Percentiles rank a stretch among this genome's conserved stretches.
Conservation (phyloP, 2,888 invertebrate genomes). For the Aphrophora alni region DNA sequence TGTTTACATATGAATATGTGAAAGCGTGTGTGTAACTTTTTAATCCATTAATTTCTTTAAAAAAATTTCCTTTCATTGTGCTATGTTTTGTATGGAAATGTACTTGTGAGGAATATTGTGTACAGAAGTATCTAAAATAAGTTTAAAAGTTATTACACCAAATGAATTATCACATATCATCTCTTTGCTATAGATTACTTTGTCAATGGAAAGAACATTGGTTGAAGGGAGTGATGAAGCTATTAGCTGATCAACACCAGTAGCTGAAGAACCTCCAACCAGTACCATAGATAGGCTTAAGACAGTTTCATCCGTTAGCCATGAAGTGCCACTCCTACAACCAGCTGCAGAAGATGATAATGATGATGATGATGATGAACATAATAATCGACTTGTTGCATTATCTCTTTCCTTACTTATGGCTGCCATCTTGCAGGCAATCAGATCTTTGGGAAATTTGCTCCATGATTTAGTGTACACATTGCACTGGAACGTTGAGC, state of each 20-base stretch:
- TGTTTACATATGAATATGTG: too few species aligned
- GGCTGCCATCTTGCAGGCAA: constrained; percentile 67
- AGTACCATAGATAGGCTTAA: not conserved
- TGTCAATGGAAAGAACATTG: not conserved
- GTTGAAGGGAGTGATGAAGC: not conserved
- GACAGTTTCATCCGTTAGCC: not conserved
- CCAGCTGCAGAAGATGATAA: constrained; percentile 13
- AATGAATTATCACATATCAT: too few species aligned
- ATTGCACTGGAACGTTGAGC: constrained; percentile 44
- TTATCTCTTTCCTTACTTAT: constrained; percentile 66
- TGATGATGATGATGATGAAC: constrained; percentile 57
- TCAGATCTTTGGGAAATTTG: constrained; percentile 59
- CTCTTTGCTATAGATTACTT: not conserved
- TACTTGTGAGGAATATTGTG: too few species aligned
- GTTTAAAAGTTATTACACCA: too few species aligned
- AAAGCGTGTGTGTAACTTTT: too few species aligned
- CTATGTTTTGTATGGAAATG: too few species aligned
- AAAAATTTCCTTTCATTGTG: too few species aligned
- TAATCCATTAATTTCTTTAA: too few species aligned
- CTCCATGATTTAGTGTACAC: constrained; percentile 50
- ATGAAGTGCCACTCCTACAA: not conserved
- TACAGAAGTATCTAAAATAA: too few species aligned
- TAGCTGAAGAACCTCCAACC: not conserved
- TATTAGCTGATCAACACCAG: not conserved
- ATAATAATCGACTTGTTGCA: constrained; percentile 60